Evolutionary conservation across 2,888 invertebrate genomes (phyloP).

Genomic region (Nesidiocoris tenuis): DNA sequence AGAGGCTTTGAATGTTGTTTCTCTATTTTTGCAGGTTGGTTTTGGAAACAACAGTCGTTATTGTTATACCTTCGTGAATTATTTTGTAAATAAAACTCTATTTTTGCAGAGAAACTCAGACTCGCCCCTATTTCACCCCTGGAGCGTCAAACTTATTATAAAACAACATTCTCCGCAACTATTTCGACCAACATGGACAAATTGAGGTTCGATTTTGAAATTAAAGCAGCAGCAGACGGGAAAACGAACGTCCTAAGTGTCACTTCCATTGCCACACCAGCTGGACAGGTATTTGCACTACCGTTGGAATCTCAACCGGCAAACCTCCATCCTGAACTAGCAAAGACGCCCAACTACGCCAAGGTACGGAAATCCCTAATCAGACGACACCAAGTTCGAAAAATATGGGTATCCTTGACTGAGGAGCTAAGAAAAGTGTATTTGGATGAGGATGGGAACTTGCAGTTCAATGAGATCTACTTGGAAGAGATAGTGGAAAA

Average conservation of each 20-base stretch:
- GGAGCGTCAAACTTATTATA: constrained; percentile 10
- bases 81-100: neutral
- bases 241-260: neutral
- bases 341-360: neutral
- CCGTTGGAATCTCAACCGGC: neutral
- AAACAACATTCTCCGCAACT: constrained; percentile 11
- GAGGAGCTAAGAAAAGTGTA: neutral
- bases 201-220: constrained; percentile 6
- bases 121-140: constrained; percentile 4
- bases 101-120: neutral
- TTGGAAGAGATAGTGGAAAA: neutral
- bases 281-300: neutral
- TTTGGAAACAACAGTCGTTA: too few relatives aligned
- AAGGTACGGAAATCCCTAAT: constrained; percentile 12
- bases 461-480: constrained; percentile 11
- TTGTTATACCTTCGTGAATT: neutral
- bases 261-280: neutral
- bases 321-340: neutral
- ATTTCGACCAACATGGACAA: constrained; percentile 5
- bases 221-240: constrained; percentile 9
- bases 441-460: constrained; percentile 15
- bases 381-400: neutral
- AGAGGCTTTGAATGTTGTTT: constrained; percentile 18
- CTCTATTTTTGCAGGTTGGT: constrained; percentile 7
- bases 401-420: constrained; percentile 12